These are phyloP conservation scores for Alosa sapidissima DNA, from an alignment of 2,797 vertebrate species.

Conservation along the genomic window DNA sequence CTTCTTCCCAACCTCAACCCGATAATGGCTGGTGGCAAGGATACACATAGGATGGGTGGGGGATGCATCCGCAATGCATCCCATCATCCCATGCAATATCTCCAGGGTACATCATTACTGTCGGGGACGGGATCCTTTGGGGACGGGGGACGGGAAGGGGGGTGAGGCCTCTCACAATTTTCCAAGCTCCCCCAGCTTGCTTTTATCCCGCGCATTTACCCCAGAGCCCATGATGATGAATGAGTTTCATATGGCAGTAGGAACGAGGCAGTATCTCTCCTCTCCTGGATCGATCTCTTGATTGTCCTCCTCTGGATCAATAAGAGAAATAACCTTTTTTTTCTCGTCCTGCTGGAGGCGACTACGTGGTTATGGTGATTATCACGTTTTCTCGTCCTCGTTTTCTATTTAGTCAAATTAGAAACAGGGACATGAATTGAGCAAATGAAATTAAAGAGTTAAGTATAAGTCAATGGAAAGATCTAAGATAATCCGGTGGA, in stretches of 20 bases:
- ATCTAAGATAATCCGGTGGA: neutral
- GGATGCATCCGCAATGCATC: neutral
- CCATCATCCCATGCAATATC: neutral
- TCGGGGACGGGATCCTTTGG: neutral
- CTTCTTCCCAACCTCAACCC: neutral
- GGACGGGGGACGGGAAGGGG: neutral
- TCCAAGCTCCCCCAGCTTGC: neutral
- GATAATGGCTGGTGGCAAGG: too few species aligned
- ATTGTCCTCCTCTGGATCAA: neutral
- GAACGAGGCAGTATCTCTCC: neutral
- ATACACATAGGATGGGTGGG: too few species aligned
- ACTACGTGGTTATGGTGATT: neutral
- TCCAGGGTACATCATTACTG: neutral
- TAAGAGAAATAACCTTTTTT: conserved; percentile 5
- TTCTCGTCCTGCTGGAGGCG: neutral
- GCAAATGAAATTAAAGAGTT: neutral
- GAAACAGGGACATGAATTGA: neutral
- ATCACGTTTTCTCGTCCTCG: neutral
- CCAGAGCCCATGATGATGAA: neutral
- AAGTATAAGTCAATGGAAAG: neutral
- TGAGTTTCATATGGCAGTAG: neutral
- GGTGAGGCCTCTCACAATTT: neutral
- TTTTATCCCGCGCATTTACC: neutral
- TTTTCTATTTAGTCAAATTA: neutral
- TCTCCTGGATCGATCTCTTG: neutral